Evolutionary conservation across 1,140 invertebrate genomes (phyloP).

Genomic region (Paralvinella palmiformis): DNA sequence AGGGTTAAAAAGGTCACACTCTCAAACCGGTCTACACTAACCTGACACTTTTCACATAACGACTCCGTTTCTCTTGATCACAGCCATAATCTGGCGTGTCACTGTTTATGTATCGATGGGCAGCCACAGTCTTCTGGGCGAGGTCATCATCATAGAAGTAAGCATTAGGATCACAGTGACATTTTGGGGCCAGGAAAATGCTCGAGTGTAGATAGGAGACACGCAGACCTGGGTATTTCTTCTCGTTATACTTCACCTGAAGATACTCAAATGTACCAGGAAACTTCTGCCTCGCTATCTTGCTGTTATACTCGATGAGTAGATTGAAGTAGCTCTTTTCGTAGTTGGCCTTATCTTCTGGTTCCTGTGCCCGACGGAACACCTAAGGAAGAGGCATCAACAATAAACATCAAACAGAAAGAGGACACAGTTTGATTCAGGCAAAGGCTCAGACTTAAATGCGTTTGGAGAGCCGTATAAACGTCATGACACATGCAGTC

Average conservation of each 20-base stretch:
- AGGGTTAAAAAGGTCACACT: background rate
- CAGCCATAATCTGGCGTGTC: slow-evolving; percentile 40
- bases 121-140: slow-evolving; percentile 47
- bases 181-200: slow-evolving; percentile 50
- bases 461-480: too few species aligned
- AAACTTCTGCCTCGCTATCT: slow-evolving; percentile 30
- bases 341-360: slow-evolving; percentile 33
- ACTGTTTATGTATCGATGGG: slow-evolving; percentile 50
- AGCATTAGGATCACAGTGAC: slow-evolving; percentile 50
- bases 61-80: slow-evolving; percentile 32
- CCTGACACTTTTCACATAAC: slow-evolving; percentile 48
- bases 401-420: too few species aligned
- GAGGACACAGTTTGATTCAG: too few species aligned
- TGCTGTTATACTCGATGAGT: slow-evolving; percentile 47
- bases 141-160: slow-evolving; percentile 52
- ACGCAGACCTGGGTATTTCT: slow-evolving; percentile 38
- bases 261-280: slow-evolving; percentile 40
- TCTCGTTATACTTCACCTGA: slow-evolving; percentile 45
- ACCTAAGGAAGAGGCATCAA: slow-evolving; percentile 28
- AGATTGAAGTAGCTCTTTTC: slow-evolving; percentile 48
- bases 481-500: too few species aligned
- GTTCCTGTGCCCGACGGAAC: slow-evolving; percentile 48
- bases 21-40: slow-evolving; percentile 24
- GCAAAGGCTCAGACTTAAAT: too few species aligned
- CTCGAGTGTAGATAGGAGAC: slow-evolving; percentile 45